Evolutionary conservation across 2,888 invertebrate species (phyloP), one percentile per base, ranked within the genome.

Genomic region (Augiades crinisus): DNA sequence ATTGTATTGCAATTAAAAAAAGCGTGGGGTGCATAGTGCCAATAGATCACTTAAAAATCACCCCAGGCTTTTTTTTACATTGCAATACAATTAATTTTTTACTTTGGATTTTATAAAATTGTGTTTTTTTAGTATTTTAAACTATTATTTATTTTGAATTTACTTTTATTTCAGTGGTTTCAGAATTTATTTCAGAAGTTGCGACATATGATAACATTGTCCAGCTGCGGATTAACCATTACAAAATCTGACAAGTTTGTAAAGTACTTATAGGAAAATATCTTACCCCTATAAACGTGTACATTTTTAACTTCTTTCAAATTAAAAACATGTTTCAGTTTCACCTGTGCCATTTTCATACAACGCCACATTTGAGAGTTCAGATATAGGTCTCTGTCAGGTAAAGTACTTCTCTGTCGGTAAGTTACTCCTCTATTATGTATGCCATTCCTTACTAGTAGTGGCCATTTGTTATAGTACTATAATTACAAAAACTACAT

Each of bases 241-340:
- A n/a, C n/a, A n/a, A n/a, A n/a, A n/a, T n/a, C n/a, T n/a, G n/a
- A n/a, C n/a, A n/a, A n/a, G n/a, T n/a, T n/a, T n/a, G n/a, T n/a
- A n/a, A n/a, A n/a, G n/a, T n/a, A n/a, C n/a, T 10, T 10, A 27
- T 27, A 2, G 1, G 0, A n/a, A 10, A 10, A 27, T n/a, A 10
- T 17, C 17, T 59, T 67, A 81, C 81, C 75, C 62, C 59, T 68
- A 55, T 69, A 71, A 19, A 80, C 57, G 61, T 68, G 65, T 6
- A 81, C 59, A 27, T 56, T 63, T 31, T 44, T 61, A 16, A 73
- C 55, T 38, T 53, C 13, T 13, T 47, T 24, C 36, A 61, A 56
- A 12, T 37, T 54, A 22, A 61, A 55, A 3, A 52, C 13, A 40
- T 52, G 45, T 13, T 54, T 34, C n/a, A 53, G 44, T 13, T 33